Evolutionary conservation across 2,888 invertebrate species (phyloP).

Genomic region (Drosophila mayaguana): DNA sequence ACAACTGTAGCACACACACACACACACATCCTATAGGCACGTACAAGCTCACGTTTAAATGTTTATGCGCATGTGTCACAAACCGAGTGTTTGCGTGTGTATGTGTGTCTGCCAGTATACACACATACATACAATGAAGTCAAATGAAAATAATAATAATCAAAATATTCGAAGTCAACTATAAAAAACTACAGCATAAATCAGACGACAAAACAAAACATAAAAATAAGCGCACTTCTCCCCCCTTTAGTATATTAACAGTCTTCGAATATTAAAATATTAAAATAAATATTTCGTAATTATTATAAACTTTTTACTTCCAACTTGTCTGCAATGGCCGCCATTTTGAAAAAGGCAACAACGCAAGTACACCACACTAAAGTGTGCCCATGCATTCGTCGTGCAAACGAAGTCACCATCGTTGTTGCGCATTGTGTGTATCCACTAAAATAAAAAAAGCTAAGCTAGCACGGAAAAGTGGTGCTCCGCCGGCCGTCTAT

Average conservation of each 20-base stretch:
- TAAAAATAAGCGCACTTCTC: slow-evolving; percentile 15
- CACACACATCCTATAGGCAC: not conserved
- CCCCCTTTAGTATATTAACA: not conserved
- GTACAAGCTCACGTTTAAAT: slow-evolving; percentile 8
- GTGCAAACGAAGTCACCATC: slow-evolving; percentile 71
- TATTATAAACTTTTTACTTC: slow-evolving; percentile 51
- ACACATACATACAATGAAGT: slow-evolving; percentile 22
- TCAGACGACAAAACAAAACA: slow-evolving; percentile 20
- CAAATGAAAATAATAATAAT: slow-evolving; percentile 52
- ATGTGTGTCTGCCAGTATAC: slow-evolving; percentile 27
- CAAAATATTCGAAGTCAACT: slow-evolving; percentile 18
- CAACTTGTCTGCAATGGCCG: slow-evolving; percentile 50
- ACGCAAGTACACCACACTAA: slow-evolving; percentile 58
- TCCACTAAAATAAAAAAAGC: slow-evolving; percentile 44
- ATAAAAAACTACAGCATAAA: slow-evolving; percentile 7
- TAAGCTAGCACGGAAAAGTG: slow-evolving; percentile 54
- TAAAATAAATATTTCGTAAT: slow-evolving; percentile 19
- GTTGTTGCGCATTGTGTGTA: slow-evolving; percentile 57
- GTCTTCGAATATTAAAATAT: too few relatives aligned
- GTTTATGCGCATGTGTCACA: slow-evolving; percentile 58
- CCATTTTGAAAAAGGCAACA: slow-evolving; percentile 64
- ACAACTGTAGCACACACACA: slow-evolving; percentile 1
- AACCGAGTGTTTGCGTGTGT: not conserved
- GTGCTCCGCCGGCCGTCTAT: slow-evolving; percentile 68
- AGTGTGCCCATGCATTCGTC: slow-evolving; percentile 62